A percentile compares a stretch with the other conserved stretches of the same genome.
Conservation (phyloP, 1,140 invertebrate species). For the Drosophila lacteicornis region DNA sequence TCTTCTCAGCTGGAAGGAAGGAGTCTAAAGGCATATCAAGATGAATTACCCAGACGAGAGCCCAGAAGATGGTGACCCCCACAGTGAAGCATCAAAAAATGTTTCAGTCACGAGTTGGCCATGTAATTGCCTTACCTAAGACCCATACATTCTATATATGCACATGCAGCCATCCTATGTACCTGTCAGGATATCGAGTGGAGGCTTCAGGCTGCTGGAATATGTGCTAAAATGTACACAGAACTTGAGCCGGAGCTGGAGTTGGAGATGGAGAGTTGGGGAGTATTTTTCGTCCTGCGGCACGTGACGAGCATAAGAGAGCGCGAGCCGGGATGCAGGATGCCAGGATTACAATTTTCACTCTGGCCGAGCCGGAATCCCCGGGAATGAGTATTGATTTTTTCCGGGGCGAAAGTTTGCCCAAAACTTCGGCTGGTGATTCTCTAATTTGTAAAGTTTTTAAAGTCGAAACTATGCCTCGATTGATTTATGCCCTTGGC, state of each 20-base stretch:
- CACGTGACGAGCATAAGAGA: constrained; percentile 71
- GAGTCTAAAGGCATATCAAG: constrained; percentile 23
- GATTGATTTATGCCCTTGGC: constrained; percentile 70
- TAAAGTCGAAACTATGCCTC: constrained; percentile 41
- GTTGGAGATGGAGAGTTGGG: constrained; percentile 25
- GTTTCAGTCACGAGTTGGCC: constrained; percentile 23
- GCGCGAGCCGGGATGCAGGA: constrained; percentile 16
- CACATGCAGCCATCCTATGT: constrained; percentile 6
- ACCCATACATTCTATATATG: not conserved
- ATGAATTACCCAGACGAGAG: constrained; percentile 7
- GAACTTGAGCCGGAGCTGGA: constrained; percentile 55
- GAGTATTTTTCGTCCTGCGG: constrained; percentile 65
- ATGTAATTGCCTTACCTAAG: constrained; percentile 23
- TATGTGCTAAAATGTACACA: constrained; percentile 76
- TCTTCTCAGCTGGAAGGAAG: not conserved
- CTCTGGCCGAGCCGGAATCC: not conserved
- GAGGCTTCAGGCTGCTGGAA: constrained; percentile 42
- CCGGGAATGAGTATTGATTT: constrained; percentile 66
- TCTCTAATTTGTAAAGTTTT: constrained; percentile 66
- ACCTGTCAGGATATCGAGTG: constrained; percentile 47
- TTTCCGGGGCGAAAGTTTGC: constrained; percentile 53
- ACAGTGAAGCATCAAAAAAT: constrained; percentile 12
- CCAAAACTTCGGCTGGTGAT: constrained; percentile 23
- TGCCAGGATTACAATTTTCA: constrained; percentile 60
- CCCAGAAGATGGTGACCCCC: constrained; percentile 5